Evolutionary conservation across 2,113 vertebrate species (phyloP), one percentile per base, ranked within the genome.

Genomic region (Cyanoliseus patagonus): DNA sequence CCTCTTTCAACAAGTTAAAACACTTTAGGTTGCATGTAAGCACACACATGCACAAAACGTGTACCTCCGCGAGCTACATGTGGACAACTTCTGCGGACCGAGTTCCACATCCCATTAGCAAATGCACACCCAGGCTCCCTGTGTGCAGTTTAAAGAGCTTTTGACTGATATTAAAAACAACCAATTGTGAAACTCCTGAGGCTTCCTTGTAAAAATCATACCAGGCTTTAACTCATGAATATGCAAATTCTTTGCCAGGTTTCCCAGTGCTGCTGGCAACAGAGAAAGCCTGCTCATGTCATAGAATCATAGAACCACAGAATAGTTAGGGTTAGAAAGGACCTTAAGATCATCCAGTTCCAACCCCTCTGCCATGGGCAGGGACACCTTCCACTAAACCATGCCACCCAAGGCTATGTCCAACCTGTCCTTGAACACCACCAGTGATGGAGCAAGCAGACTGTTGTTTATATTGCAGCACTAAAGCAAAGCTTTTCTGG

Each of bases 11-110:
- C 3, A 73, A 31, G 39, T 20, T 3, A 12, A 62, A 69, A 11
- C 5, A 11, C 15, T 63, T 51, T 1, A 37, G n/a, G 23, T 9
- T 6, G 31, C 13, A 10, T 3, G 18, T 1, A 13, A 75, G 35
- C 31, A 16, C 7, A 11, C 23, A 16, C 9, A 1, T 3, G 74
- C 13, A 14, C 53, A 46, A 39, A 68, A 33, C 0, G 0, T 1
- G 75, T 0, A 39, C 16, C 47, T 44, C 46, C 33, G 5, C 2
- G 4, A 44, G 77, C 52, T 19, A 28, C 53, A 33, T 2, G 18
- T 20, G 51, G 73, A 37, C 33, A 35, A 9, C 5, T 15, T 17
- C 62, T 41, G 52, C 2, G 37, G 42, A 51, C 49, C 22, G 13
- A 69, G 53, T 31, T 69, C 35, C 51, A 35, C 31, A 18, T 3